phyloP scores from a whole-genome alignment of 2,888 invertebrate genomes.

The Serripes groenlandicus region DNA sequence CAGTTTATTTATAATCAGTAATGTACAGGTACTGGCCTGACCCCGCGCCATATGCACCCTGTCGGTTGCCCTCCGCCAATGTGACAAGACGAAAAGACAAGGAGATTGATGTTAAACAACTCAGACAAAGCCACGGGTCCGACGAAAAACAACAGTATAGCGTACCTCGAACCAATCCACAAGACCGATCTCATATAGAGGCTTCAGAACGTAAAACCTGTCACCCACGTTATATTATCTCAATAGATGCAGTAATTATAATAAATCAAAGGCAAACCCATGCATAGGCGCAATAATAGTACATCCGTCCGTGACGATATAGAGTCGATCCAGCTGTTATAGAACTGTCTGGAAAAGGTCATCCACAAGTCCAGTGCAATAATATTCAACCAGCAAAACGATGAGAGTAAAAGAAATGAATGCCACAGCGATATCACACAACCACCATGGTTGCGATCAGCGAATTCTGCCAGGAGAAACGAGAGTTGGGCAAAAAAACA shows the following conservation, averaged over 20 bases:
- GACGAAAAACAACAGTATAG: constrained; percentile 88
- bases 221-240: constrained; percentile 84
- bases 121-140: constrained; percentile 88
- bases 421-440: constrained; percentile 85
- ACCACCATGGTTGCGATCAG: constrained; percentile 9
- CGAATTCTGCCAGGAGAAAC: constrained; percentile 87
- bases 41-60: constrained; percentile 47
- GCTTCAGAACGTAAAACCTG: constrained; percentile 79
- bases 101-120: constrained; percentile 87
- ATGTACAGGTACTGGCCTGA: constrained; percentile 59
- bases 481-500: constrained; percentile 87
- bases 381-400: constrained; percentile 88
- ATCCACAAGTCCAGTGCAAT: constrained; percentile 89
- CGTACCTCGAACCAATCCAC: constrained; percentile 88
- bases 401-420: constrained; percentile 88
- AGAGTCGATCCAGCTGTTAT: too few relatives aligned
- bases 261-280: constrained; percentile 86
- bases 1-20: constrained; percentile 77
- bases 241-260: constrained; percentile 85
- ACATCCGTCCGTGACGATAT: constrained; percentile 68
- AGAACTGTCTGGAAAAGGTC: constrained; percentile 84
- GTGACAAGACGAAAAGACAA: constrained; percentile 88
- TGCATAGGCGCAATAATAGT: constrained; percentile 84
- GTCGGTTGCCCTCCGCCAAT: constrained; percentile 83
- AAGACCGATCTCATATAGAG: constrained; percentile 87